These are phyloP conservation scores for Dendronephthya gigantea DNA, from an alignment of 64 coral and sea anemone genomes.

Conservation along the genomic window DNA sequence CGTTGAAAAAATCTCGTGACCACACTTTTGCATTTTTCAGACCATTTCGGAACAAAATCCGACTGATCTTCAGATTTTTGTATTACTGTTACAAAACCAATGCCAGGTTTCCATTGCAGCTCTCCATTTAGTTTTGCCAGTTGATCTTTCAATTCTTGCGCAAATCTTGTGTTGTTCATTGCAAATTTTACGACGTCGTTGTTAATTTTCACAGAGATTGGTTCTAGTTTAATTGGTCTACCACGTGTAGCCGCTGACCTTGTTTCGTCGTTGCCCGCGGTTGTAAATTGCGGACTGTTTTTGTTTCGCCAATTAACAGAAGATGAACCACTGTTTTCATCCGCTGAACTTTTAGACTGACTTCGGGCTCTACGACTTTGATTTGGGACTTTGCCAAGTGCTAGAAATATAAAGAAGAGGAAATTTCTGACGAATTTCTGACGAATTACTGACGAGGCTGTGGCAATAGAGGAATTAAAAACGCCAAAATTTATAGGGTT, in stretches of 20 bases:
- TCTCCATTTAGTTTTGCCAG: background rate
- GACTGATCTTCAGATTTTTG: constrained; percentile 20
- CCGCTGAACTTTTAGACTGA: background rate
- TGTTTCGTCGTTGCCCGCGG: background rate
- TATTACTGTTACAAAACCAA: constrained; percentile 7
- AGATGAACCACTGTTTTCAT: background rate
- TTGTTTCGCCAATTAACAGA: constrained; percentile 7
- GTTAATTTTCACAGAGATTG: constrained; percentile 15
- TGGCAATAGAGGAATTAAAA: too few species aligned
- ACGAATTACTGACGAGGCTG: too few species aligned
- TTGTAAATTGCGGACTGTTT: background rate
- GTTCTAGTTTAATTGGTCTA: background rate
- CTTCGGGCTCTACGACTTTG: too few species aligned
- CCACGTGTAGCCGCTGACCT: background rate
- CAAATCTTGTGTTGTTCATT: background rate
- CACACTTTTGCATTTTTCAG: constrained; percentile 11
- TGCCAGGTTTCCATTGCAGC: background rate
- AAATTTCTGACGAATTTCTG: too few species aligned
- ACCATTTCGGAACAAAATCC: constrained; percentile 9
- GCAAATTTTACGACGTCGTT: constrained; percentile 7
- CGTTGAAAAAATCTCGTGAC: constrained; percentile 9
- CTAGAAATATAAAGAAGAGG: too few species aligned
- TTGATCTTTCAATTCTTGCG: background rate
- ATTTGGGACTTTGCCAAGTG: too few species aligned
- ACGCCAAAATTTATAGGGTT: too few species aligned